phyloP scores from a whole-genome alignment of 2,797 vertebrate species.

The Darevskia nairensis region DNA sequence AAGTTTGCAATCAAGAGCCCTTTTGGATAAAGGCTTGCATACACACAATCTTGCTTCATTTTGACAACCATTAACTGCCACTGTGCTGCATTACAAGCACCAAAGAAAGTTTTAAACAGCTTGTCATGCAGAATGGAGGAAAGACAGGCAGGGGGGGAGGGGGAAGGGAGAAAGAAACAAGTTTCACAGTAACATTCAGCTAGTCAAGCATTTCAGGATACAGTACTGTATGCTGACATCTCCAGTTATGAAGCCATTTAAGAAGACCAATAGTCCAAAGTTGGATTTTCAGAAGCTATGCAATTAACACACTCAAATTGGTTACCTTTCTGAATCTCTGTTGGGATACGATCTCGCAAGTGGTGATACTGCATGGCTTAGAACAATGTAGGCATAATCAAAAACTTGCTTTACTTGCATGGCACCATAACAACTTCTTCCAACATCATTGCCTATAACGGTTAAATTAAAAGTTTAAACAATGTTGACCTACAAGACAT shows the following conservation, averaged over 20 bases:
- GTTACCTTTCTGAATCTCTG: constrained; percentile 93
- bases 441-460: constrained; percentile 92
- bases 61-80: not conserved
- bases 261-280: not conserved
- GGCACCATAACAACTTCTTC: constrained; percentile 96
- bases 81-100: not conserved
- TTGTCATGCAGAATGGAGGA: not conserved
- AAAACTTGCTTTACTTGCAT: constrained; percentile 98
- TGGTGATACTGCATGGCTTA: constrained; percentile 93
- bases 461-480: constrained; percentile 46
- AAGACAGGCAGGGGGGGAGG: not conserved
- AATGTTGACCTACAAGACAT: not conserved
- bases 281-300: constrained; percentile 26
- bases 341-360: constrained; percentile 96
- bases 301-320: constrained; percentile 58
- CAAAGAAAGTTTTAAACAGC: not conserved
- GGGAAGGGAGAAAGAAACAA: not conserved
- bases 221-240: not conserved
- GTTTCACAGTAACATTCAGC: not conserved
- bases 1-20: not conserved
- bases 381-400: constrained; percentile 96
- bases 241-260: not conserved
- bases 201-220: not conserved
- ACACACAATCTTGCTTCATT: not conserved
- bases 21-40: not conserved